These are phyloP conservation scores for Cochlearius cochlearius DNA, from an alignment of 2,113 vertebrate genomes.

Conservation along the genomic window DNA sequence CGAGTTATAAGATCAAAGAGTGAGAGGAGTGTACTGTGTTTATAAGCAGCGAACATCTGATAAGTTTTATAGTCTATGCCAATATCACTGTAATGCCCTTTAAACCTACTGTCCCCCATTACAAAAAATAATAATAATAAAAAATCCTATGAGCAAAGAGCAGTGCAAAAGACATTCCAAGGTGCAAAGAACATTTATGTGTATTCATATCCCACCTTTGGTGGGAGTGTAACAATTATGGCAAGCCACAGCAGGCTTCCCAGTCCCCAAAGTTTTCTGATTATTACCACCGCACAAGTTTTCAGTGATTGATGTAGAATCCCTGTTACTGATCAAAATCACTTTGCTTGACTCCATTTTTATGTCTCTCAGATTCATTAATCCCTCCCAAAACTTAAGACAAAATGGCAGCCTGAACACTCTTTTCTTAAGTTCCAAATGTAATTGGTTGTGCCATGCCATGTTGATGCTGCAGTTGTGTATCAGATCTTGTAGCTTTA, in stretches of 20 bases:
- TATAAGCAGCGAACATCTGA: conserved; percentile 52
- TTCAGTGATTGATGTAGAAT: neutral
- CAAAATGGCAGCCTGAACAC: neutral
- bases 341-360: neutral
- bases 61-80: conserved; percentile 3
- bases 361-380: neutral
- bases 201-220: neutral
- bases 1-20: conserved; percentile 31
- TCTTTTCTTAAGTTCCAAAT: neutral
- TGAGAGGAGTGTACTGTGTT: neutral
- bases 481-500: neutral
- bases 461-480: neutral
- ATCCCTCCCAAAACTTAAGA: neutral
- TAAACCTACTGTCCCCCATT: neutral
- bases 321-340: neutral
- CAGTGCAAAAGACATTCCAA: neutral
- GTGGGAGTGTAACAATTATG: neutral
- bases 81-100: neutral
- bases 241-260: neutral
- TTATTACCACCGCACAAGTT: neutral
- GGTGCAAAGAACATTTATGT: neutral
- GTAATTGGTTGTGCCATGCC: neutral
- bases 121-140: neutral
- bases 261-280: neutral
- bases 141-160: neutral